phyloP scores from a whole-genome alignment of 1,140 invertebrate genomes.

The Trichogramma pretiosum region DNA sequence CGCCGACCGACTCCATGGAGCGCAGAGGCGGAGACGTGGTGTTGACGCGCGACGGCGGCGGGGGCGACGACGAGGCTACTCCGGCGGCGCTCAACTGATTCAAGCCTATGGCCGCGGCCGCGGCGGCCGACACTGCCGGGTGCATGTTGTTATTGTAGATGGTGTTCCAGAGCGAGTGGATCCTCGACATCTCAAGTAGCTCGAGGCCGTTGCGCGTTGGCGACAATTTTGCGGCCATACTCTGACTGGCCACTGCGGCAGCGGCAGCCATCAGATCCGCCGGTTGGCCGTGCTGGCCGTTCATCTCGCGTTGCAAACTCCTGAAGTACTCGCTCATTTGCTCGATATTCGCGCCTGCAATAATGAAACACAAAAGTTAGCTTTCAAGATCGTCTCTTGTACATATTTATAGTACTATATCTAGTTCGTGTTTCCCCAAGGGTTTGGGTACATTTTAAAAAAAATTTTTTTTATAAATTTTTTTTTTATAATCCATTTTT shows the following conservation, averaged over 20 bases:
- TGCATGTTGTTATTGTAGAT: constrained; percentile 59
- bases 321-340: constrained; percentile 73
- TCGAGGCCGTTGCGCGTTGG: constrained; percentile 44
- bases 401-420: no score
- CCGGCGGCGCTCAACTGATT: constrained; percentile 36
- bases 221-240: constrained; percentile 25
- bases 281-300: constrained; percentile 43
- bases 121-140: no score
- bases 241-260: constrained; percentile 36
- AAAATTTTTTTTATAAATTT: no score
- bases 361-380: no score
- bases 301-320: constrained; percentile 41
- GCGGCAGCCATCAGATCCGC: no score
- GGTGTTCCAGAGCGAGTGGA: constrained; percentile 75
- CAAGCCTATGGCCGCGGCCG: constrained; percentile 52
- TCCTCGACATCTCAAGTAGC: constrained; percentile 62
- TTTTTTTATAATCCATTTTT: no score
- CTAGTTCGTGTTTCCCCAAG: no score
- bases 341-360: constrained; percentile 60
- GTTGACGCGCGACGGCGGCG: constrained; percentile 25
- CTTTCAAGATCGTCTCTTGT: no score
- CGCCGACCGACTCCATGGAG: no score
- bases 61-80: constrained; percentile 26
- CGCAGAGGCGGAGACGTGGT: no score
- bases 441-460: no score